These are phyloP conservation scores for Drosophila orena DNA, from an alignment of 1,140 invertebrate genomes.

Conservation along the genomic window DNA sequence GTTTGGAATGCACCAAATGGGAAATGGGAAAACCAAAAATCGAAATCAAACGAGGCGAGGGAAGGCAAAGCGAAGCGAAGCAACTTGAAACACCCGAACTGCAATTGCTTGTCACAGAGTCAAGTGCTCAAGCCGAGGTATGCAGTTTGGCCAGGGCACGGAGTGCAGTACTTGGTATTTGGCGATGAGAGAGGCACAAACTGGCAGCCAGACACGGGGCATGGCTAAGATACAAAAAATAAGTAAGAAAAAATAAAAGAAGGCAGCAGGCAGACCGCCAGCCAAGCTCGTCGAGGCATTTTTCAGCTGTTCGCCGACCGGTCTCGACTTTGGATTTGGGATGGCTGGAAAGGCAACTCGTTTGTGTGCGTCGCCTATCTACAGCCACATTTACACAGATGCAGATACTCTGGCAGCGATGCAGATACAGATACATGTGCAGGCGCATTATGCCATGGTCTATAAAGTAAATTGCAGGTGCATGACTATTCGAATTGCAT, in stretches of 20 bases:
- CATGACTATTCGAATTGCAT: slow-evolving; percentile 82
- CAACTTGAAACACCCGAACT: slow-evolving; percentile 39
- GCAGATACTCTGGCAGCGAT: slow-evolving; percentile 22
- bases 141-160: slow-evolving; percentile 46
- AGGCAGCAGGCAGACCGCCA: slow-evolving; percentile 40
- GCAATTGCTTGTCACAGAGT: slow-evolving; percentile 65
- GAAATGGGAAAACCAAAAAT: slow-evolving; percentile 25
- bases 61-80: not conserved
- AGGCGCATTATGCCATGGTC: slow-evolving; percentile 82
- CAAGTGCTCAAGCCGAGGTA: slow-evolving; percentile 56
- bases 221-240: slow-evolving; percentile 28
- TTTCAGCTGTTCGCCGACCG: slow-evolving; percentile 80
- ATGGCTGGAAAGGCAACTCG: slow-evolving; percentile 31
- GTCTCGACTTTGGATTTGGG: slow-evolving; percentile 53
- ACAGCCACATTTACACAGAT: slow-evolving; percentile 10
- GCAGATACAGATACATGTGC: slow-evolving; percentile 44
- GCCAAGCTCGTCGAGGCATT: slow-evolving; percentile 59
- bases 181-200: slow-evolving; percentile 43
- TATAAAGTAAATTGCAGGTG: slow-evolving; percentile 85
- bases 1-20: slow-evolving; percentile 32
- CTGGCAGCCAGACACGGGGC: slow-evolving; percentile 52
- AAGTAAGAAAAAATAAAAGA: slow-evolving; percentile 14
- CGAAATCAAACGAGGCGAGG: slow-evolving; percentile 13
- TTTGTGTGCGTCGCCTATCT: slow-evolving; percentile 21
- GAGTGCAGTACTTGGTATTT: slow-evolving; percentile 37